Percentiles rank a stretch among this genome's conserved stretches.
These are phyloP conservation scores for Alectura lathami DNA, from an alignment of 2,113 vertebrate genomes.

Conservation along the genomic window DNA sequence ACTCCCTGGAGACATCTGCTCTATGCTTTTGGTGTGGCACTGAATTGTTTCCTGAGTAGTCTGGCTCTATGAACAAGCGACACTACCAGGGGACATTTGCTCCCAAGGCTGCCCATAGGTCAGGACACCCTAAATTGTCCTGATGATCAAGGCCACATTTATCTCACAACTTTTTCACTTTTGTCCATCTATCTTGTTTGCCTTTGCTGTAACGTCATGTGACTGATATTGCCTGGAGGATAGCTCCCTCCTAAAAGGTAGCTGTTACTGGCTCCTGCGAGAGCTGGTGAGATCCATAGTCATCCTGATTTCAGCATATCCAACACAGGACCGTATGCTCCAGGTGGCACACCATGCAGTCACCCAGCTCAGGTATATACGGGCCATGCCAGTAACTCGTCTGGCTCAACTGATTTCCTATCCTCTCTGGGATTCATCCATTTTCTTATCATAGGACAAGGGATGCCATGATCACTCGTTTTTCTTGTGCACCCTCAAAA, in stretches of 20 bases:
- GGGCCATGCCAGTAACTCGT: not conserved
- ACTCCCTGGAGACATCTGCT: not conserved
- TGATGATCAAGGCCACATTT: not conserved
- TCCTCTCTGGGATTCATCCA: not conserved
- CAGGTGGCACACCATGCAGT: not conserved
- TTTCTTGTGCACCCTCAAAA: not conserved
- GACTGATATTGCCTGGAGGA: not conserved
- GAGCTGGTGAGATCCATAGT: not conserved
- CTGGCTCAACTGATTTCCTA: not conserved
- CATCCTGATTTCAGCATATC: not conserved
- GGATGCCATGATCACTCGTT: rapidly evolving
- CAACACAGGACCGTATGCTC: not conserved
- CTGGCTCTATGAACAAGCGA: not conserved
- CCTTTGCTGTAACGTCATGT: not conserved
- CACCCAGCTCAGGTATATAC: rapidly evolving
- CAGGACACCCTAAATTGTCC: not conserved
- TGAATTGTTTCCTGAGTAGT: not conserved
- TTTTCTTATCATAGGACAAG: not conserved
- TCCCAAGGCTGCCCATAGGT: not conserved
- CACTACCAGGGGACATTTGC: not conserved
- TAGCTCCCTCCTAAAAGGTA: not conserved
- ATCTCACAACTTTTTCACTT: not conserved
- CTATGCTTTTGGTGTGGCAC: not conserved
- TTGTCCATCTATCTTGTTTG: not conserved
- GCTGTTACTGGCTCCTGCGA: not conserved